A percentile compares a stretch with the other conserved stretches of the same genome.
Conservation (phyloP, 2,888 invertebrate genomes). For the Protodeltote pygarga region DNA sequence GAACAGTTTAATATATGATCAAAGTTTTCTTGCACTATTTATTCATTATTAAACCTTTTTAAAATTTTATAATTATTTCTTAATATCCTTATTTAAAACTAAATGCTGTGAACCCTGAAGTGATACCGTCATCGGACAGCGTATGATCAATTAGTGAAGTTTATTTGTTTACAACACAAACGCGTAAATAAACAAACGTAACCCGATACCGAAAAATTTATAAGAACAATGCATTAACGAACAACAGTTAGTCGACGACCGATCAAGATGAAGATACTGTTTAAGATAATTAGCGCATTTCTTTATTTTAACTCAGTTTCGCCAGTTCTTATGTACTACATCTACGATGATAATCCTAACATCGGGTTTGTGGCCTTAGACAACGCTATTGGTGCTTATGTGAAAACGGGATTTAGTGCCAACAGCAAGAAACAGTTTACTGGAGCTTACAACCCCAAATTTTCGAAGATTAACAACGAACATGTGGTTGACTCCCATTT, state of each 20-base stretch:
- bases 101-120: constrained; percentile 31
- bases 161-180: constrained; percentile 57
- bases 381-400: constrained; percentile 41
- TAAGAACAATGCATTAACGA: constrained; percentile 52
- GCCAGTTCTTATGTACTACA: constrained; percentile 55
- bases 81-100: not conserved
- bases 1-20: too few species aligned
- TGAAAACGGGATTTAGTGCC: constrained; percentile 42
- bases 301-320: constrained; percentile 51
- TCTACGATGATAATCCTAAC: constrained; percentile 59
- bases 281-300: constrained; percentile 47
- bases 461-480: constrained; percentile 52
- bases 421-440: constrained; percentile 54
- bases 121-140: not conserved
- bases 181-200: constrained; percentile 52
- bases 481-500: constrained; percentile 63
- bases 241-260: constrained; percentile 45
- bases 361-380: constrained; percentile 56
- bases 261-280: constrained; percentile 60
- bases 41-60: too few species aligned
- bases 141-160: constrained; percentile 28
- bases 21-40: too few species aligned
- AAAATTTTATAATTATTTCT: not conserved
- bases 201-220: constrained; percentile 50
- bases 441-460: constrained; percentile 45